Evolutionary conservation across 2,797 vertebrate species (phyloP), one percentile per base, ranked within the genome.

Genomic region (Sebastes minor): DNA sequence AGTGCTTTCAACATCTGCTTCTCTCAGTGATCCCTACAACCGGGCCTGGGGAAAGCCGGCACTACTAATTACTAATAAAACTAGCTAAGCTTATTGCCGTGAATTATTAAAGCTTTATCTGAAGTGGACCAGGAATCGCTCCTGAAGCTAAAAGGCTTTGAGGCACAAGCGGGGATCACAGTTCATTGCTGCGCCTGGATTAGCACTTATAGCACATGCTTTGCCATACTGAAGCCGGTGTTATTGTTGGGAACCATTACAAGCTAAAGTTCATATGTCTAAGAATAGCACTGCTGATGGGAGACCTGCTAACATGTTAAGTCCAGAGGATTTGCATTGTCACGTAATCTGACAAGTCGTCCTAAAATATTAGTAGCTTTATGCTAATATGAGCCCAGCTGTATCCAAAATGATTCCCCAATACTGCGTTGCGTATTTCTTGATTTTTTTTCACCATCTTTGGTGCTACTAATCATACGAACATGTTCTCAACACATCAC

Each of bases 1-100:
- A 86, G 91, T 93, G 89, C 92, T 92, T 89, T 94, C 95, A 96
- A 96, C 96, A 97, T 97, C 96, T 97, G 96, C 93, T 90, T 91
- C 91, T 91, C 93, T 89, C 94, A 95, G 93, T 95, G 92, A 96
- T 94, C 94, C 94, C 94, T 85, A 81, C 81, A 95, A 92, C 94
- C 71, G 80, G 90, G 95, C 95, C 95, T 25, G 85, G 81, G 94
- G 95, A 92, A 89, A 94, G 92, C 92, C 94, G 90, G 94, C 92
- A 53, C 94, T 93, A 86, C 97, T 98, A 98, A 98, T 98, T 97
- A 97, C 97, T 95, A 97, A 95, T 95, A 95, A 97, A 97, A 96
- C 95, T 94, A 96, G 94, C 96, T 97, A 94, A 97, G 95, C 96
- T 97, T 93, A 95, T 97, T 97, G 94, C 95, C 94, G 95, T 97